A percentile compares a stretch with the other conserved stretches of the same genome.
These are phyloP conservation scores for Erinaceus europaeus DNA, from an alignment of 2,113 vertebrate species.

Conservation along the genomic window DNA sequence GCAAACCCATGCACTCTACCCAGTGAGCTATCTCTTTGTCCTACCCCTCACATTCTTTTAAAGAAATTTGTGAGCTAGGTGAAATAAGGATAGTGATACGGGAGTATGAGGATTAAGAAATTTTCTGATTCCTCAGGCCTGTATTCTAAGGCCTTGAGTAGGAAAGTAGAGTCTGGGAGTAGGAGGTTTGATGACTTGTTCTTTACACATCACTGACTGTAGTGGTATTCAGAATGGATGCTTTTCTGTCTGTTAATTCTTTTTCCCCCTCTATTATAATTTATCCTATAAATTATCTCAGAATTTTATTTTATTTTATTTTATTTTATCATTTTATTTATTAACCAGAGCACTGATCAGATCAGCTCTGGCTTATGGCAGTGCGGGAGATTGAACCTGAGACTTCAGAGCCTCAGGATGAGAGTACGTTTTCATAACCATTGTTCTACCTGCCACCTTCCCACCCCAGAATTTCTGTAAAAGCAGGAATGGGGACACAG, in stretches of 20 bases:
- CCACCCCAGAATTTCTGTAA: too few species aligned
- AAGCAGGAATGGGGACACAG: not conserved
- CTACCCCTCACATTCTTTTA: not conserved
- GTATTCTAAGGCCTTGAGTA: not conserved
- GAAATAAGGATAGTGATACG: not conserved
- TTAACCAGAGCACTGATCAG: too few species aligned
- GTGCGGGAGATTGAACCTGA: too few species aligned
- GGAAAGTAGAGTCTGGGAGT: not conserved
- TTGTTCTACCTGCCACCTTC: too few species aligned
- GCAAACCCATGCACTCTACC: too few species aligned
- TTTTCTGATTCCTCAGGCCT: not conserved
- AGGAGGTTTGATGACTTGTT: not conserved
- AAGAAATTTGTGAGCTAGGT: not conserved
- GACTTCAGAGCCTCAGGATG: too few species aligned
- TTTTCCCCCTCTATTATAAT: not conserved
- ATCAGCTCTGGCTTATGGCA: too few species aligned
- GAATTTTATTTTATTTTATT: too few species aligned
- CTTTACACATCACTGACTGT: accelerated
- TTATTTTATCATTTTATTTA: too few species aligned
- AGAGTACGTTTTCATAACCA: too few species aligned
- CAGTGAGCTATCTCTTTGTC: too few species aligned
- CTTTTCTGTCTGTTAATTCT: not conserved
- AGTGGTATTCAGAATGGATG: too few species aligned
- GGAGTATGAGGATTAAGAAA: not conserved
- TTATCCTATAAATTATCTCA: not conserved